Conservation (phyloP, 2,797 vertebrate species). For the Vireo griseus region DNA sequence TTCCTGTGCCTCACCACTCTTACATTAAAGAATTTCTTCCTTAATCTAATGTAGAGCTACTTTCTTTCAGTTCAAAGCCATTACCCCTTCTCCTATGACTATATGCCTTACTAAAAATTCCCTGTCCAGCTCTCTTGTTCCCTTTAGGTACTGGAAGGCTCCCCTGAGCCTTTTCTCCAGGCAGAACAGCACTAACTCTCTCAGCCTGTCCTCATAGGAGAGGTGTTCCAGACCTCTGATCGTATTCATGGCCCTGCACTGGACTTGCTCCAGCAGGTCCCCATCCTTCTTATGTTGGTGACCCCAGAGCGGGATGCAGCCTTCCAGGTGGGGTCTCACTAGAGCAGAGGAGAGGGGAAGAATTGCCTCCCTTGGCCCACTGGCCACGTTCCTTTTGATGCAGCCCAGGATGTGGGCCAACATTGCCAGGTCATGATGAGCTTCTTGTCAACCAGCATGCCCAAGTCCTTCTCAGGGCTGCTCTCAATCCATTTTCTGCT, state of each 20-base stretch:
- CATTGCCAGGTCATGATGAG: background rate
- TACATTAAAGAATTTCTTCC: background rate
- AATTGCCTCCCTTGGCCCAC: background rate
- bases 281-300: background rate
- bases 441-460: fast-evolving
- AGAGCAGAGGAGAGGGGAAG: background rate
- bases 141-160: background rate
- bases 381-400: background rate
- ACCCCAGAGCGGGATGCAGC: background rate
- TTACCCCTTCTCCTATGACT: background rate
- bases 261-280: background rate
- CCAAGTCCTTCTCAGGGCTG: background rate
- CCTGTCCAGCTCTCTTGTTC: background rate
- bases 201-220: background rate
- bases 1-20: background rate
- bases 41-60: background rate
- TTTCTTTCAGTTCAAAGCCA: background rate
- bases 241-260: background rate
- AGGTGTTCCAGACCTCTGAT: background rate
- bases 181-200: background rate
- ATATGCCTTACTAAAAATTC: background rate
- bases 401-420: background rate
- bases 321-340: background rate
- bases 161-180: background rate
- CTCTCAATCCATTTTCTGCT: background rate